Evolutionary conservation across 2,888 invertebrate species (phyloP).

Genomic region (Sussaba pulchella): DNA sequence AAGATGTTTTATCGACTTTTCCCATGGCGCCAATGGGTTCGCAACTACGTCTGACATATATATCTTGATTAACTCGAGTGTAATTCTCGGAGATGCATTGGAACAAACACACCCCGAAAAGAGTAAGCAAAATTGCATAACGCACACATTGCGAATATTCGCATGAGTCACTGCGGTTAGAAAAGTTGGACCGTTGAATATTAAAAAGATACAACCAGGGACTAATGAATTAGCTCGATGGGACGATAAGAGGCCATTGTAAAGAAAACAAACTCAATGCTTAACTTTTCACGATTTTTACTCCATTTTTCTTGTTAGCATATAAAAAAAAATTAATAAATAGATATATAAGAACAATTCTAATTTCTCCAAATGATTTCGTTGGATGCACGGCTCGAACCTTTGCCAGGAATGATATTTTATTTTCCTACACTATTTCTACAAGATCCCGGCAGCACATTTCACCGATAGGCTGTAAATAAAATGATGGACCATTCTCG

Average conservation of each 20-base stretch:
- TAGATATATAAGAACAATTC: too few relatives aligned
- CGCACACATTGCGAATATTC: slow-evolving; percentile 10
- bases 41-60: slow-evolving; percentile 63
- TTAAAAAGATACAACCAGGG: slow-evolving; percentile 34
- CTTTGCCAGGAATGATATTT: too few relatives aligned
- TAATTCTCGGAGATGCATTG: slow-evolving; percentile 65
- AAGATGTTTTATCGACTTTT: slow-evolving; percentile 49
- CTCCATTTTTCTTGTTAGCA: neutral
- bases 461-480: too few relatives aligned
- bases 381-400: too few relatives aligned
- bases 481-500: too few relatives aligned
- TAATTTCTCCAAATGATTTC: too few relatives aligned
- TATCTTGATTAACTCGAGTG: slow-evolving; percentile 66
- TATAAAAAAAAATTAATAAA: neutral
- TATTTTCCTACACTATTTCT: too few relatives aligned
- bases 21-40: slow-evolving; percentile 64
- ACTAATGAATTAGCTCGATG: slow-evolving; percentile 37
- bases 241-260: slow-evolving; percentile 46
- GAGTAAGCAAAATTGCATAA: slow-evolving; percentile 5
- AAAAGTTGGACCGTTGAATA: slow-evolving; percentile 43
- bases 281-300: too few relatives aligned
- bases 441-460: too few relatives aligned
- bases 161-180: neutral
- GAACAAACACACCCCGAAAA: slow-evolving; percentile 3
- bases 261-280: too few relatives aligned